Evolutionary conservation across 2,888 invertebrate genomes (phyloP), one percentile per base, ranked within the genome.

Genomic region (Calameuta filiformis): DNA sequence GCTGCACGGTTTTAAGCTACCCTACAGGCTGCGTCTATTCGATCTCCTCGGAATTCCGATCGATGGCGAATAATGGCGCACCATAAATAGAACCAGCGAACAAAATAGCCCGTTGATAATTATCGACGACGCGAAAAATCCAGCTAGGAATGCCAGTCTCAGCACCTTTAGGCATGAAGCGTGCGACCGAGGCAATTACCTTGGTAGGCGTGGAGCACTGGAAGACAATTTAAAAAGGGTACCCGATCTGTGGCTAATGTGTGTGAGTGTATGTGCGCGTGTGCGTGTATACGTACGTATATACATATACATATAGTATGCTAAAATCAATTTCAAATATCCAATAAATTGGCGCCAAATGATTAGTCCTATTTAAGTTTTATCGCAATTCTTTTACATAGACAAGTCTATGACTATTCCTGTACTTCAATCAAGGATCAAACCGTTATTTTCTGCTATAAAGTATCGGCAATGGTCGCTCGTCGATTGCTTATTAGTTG

Each of bases 51-150:
- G 56, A 56, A 56, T 56, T 56, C 56, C 56, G 56, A 56, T 56
- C 56, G 56, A 56, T 56, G 56, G 30, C 71, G 71, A 31, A 34
- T 30, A 30, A 71, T 71, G 31, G 30, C 12, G 15, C 12, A 23
- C 71, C 34, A 23, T 33, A 71, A 34, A 23, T 71, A 34, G 31
- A 30, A 15, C 71, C 71, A 15, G 23, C 34, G 71, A 23, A 12
- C 12, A 73, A 76, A 78, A 78, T 37, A 78, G 78, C 73, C 74
- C 74, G 35, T 74, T 75, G 77, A 77, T 75, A 77, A 77, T 77
- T 77, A 77, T 75, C 69, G 56, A n/a, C 35, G 33, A 68, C 37
- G 71, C 31, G 75, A 77, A 77, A 77, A 77, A 77, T 77, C 69
- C 30, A 31, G 15, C 3, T n/a, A 37, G 69, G 75, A 75, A 77